Conservation (phyloP, 2,888 invertebrate genomes). For the Tachina fera region DNA sequence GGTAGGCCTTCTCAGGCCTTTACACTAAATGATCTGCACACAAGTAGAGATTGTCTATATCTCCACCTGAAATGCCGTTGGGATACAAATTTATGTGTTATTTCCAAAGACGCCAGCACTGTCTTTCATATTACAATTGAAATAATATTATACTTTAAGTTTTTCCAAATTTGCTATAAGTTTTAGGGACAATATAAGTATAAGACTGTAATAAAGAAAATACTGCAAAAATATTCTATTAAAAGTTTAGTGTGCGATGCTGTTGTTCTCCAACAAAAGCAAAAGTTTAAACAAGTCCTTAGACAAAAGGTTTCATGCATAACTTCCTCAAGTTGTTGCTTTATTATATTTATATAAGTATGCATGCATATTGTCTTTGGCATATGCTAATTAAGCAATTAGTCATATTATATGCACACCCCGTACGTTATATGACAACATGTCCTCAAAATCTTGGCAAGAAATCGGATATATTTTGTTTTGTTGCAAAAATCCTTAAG, state of each 20-base stretch:
- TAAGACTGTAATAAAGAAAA: neutral
- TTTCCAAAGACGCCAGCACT: too few relatives aligned
- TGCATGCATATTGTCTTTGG: conserved; percentile 72
- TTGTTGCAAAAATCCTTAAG: conserved; percentile 21
- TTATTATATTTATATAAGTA: conserved; percentile 72
- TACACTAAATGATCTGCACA: too few relatives aligned
- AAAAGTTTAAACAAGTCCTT: conserved; percentile 73
- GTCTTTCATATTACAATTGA: too few relatives aligned
- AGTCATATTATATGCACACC: conserved; percentile 78
- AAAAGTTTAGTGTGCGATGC: neutral
- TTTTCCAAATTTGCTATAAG: neutral
- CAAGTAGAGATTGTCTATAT: too few relatives aligned
- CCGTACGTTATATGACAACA: conserved; percentile 14
- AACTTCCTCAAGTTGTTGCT: conserved; percentile 54
- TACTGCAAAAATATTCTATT: neutral
- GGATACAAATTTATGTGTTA: too few relatives aligned
- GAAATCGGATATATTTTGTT: conserved; percentile 44
- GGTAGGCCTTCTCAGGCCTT: too few relatives aligned
- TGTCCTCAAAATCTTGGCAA: conserved; percentile 45
- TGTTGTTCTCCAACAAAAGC: conserved; percentile 49
- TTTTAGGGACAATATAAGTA: neutral
- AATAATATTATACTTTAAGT: too few relatives aligned
- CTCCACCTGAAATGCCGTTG: too few relatives aligned
- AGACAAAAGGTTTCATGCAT: conserved; percentile 44
- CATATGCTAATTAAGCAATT: conserved; percentile 84